These are phyloP conservation scores for Illadopsis cleaveri DNA, from an alignment of 2,113 vertebrate genomes.

Conservation along the genomic window DNA sequence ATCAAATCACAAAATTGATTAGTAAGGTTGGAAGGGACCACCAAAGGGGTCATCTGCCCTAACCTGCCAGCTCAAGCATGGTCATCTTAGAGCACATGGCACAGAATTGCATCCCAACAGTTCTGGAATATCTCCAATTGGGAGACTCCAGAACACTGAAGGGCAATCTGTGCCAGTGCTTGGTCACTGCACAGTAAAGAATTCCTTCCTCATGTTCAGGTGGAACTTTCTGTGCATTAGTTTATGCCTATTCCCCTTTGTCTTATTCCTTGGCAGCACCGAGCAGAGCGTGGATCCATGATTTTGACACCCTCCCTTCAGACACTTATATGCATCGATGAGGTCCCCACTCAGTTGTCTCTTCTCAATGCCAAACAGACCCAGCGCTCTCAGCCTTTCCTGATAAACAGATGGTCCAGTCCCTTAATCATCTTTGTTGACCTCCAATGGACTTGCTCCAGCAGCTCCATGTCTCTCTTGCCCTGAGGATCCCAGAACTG, in stretches of 20 bases:
- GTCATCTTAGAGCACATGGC: background rate
- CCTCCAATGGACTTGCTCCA: background rate
- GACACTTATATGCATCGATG: accelerated
- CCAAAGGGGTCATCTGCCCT: background rate
- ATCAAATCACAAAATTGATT: background rate
- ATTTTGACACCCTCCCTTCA: background rate
- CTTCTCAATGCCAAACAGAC: background rate
- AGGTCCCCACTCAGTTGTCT: background rate
- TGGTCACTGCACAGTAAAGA: background rate
- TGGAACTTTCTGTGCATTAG: background rate
- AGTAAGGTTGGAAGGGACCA: background rate
- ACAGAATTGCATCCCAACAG: background rate
- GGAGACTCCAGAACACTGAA: background rate
- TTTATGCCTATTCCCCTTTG: background rate
- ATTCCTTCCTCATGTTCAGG: background rate
- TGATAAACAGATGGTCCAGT: background rate
- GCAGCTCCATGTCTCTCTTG: no score
- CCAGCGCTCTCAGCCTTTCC: background rate
- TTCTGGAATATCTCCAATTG: background rate
- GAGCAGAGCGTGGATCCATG: background rate
- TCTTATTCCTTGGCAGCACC: background rate
- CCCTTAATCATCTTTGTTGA: background rate
- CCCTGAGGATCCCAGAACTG: background rate
- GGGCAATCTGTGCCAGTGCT: background rate
- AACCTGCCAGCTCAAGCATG: background rate